Conservation (phyloP, 2,797 vertebrate genomes). For the Platyrinchus mystaceus region DNA sequence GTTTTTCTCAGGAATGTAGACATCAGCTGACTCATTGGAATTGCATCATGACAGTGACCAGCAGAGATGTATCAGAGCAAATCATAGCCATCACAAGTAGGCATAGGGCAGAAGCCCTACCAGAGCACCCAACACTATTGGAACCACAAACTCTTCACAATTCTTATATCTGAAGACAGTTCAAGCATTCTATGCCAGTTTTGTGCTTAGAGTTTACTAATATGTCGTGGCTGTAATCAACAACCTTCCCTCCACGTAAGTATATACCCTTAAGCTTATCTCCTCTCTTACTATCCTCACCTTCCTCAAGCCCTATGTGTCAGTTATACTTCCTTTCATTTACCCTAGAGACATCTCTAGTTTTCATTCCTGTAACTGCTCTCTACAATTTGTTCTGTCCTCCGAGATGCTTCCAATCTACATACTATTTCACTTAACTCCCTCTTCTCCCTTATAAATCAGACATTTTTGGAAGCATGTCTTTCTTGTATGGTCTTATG, state of each 20-base stretch:
- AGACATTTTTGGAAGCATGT: background rate
- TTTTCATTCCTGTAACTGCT: background rate
- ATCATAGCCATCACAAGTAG: background rate
- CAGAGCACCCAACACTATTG: fast-evolving
- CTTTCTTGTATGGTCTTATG: background rate
- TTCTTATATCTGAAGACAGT: background rate
- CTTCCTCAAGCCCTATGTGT: background rate
- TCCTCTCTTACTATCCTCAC: background rate
- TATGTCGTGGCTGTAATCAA: background rate
- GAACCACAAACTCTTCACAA: background rate
- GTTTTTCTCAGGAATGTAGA: background rate
- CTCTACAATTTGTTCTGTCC: background rate
- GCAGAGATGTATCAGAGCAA: background rate
- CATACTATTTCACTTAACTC: background rate
- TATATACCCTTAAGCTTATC: background rate
- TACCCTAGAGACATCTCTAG: background rate
- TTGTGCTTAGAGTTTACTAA: background rate
- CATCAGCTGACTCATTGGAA: background rate
- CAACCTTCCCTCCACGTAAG: background rate
- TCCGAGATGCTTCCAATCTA: background rate
- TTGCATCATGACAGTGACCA: background rate
- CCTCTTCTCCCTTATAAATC: background rate
- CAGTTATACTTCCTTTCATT: background rate
- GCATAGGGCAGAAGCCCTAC: background rate
- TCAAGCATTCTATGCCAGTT: background rate